Conservation (phyloP, 1,140 invertebrate genomes). For the Uloborus diversus region DNA sequence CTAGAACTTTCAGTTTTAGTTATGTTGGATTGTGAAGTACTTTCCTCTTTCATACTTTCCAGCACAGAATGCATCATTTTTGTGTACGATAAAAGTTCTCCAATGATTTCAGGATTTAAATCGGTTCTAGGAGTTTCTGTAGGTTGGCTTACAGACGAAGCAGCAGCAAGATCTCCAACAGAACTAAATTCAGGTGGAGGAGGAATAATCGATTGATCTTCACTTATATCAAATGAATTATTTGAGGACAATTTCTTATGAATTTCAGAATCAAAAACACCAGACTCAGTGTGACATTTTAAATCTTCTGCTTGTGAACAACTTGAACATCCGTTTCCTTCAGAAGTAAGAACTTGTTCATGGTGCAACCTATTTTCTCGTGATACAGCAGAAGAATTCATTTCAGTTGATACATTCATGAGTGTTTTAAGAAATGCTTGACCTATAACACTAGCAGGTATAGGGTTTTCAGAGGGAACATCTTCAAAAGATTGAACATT, state of each 20-base stretch:
- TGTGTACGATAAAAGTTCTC: slow-evolving; percentile 40
- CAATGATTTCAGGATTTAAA: slow-evolving; percentile 14
- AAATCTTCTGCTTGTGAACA: too few relatives aligned
- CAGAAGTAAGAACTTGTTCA: too few relatives aligned
- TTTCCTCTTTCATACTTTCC: slow-evolving; percentile 34
- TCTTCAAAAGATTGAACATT: too few relatives aligned
- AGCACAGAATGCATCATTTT: slow-evolving; percentile 54
- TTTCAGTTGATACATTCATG: neutral
- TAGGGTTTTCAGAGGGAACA: neutral
- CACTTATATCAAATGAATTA: neutral
- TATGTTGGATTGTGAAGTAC: too few relatives aligned
- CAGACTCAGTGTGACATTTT: too few relatives aligned
- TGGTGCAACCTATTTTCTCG: too few relatives aligned
- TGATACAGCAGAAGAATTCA: neutral
- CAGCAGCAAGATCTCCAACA: neutral
- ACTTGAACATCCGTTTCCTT: too few relatives aligned
- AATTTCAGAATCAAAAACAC: too few relatives aligned
- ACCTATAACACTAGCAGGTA: slow-evolving; percentile 38
- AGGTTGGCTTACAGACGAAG: neutral
- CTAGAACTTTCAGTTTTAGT: too few relatives aligned
- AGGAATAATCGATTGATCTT: slow-evolving; percentile 31
- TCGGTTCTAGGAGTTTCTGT: neutral
- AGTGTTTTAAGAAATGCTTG: slow-evolving; percentile 48
- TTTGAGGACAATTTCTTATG: neutral
- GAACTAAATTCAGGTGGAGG: slow-evolving; percentile 27